Base-by-base conservation (phyloP, 2,888 invertebrate genomes). In the Spilarctia lutea region DNA sequence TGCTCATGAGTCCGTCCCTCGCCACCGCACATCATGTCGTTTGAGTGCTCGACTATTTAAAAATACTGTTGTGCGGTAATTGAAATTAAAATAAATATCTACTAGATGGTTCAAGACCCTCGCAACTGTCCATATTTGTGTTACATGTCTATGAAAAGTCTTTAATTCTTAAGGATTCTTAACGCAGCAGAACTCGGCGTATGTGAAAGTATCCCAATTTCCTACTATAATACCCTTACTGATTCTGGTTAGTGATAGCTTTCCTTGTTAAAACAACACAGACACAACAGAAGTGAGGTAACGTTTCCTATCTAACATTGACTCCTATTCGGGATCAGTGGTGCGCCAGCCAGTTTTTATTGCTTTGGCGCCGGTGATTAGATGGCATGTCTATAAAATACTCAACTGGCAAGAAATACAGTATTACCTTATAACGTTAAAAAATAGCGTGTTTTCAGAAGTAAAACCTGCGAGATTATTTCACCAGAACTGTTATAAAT, bases 281-380 rank as follows among this genome's bases (percentile, higher is more conserved):
- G 24, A 56, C 11, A 56, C n/a, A 10, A 56, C 11, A 56, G 10
- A 10, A 56, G 24, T n/a, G n/a, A 56, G n/a, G n/a, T 56, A 56
- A n/a, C n/a, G 3, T 56, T 56, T 56, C 56, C n/a, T n/a, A n/a
- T 30, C 30, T 76, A 74, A 39, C 74, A 74, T 78, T 78, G 78
- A 74, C 63, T 65, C 45, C 24, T 65, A 56, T 73, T 68, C 68
- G 39, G 48, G 71, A 75, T 30, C 45, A 71, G 45, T 73, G 67
- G 74, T 73, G 52, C 18, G 39, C 56, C 30, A 56, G 24, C 66
- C 48, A 35, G 20, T 63, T 63, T 72, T 74, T 52, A 73, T 67
- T 81, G 30, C 30, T 72, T 27, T 20, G 56, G 66, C 68, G 60
- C 72, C 69, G 30, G 45, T 69, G 33, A 45, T 75, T 72, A 24